These are phyloP conservation scores for Dasysyrphus albostriatus DNA, from an alignment of 2,888 invertebrate species.

Conservation along the genomic window DNA sequence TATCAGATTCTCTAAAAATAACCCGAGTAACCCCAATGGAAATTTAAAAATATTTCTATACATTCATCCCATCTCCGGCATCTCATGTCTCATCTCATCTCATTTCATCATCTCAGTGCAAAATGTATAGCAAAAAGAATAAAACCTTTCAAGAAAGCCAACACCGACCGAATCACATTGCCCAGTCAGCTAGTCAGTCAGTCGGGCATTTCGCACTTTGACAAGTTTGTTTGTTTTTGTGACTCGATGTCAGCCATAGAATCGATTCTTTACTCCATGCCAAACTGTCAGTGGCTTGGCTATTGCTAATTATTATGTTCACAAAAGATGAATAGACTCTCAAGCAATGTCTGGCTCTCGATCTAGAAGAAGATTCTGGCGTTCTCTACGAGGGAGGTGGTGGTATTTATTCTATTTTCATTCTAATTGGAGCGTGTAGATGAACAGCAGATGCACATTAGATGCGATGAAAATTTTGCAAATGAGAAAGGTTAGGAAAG, in stretches of 20 bases:
- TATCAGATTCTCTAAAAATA: constrained; percentile 68
- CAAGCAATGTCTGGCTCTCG: constrained; percentile 5
- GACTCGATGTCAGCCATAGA: constrained; percentile 3
- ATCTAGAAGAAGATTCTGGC: background rate
- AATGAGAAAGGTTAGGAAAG: constrained; percentile 28
- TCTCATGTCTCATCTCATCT: constrained; percentile 44
- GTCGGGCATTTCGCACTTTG: constrained; percentile 35
- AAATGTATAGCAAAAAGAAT: constrained; percentile 29
- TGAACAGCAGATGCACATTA: constrained; percentile 6
- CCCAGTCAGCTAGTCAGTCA: background rate
- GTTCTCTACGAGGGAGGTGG: background rate
- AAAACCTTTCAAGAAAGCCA: constrained; percentile 16
- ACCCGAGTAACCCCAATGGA: constrained; percentile 68
- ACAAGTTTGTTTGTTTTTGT: constrained; percentile 44
- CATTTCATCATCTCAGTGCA: constrained; percentile 18
- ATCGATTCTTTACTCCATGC: constrained; percentile 21
- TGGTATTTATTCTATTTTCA: constrained; percentile 11
- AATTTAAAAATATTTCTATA: constrained; percentile 66
- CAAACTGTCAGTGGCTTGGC: constrained; percentile 30
- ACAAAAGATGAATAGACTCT: constrained; percentile 34
- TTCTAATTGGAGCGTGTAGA: constrained; percentile 23
- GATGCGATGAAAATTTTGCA: constrained; percentile 11
- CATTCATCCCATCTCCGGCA: constrained; percentile 11
- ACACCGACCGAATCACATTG: background rate
- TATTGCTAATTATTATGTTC: constrained; percentile 46